Evolutionary conservation across 2,113 vertebrate genomes (phyloP), one percentile per base, ranked within the genome.

Genomic region (Mastomys natalensis): DNA sequence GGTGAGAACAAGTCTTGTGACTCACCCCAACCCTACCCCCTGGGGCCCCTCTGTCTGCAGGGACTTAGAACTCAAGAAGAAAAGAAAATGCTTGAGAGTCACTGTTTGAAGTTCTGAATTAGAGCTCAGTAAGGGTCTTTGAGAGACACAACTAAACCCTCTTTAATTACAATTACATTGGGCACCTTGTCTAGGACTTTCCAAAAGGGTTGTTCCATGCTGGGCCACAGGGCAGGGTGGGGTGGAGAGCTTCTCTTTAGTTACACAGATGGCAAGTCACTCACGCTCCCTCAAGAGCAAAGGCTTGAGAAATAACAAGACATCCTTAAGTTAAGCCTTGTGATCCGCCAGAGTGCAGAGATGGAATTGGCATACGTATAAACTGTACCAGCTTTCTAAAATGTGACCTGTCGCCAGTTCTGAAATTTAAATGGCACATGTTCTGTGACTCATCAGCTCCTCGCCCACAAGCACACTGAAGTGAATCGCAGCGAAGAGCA

Each of bases 101-200:
- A 9, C 34, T 66, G 11, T 85, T 85, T 60, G 45, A 78, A 95
- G n/a, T 78, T 70, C 48, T 45, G 43, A 85, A 60, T 72, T 88
- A 77, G 60, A 70, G n/a, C 6, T 31, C 60, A 90, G 77, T 62
- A 37, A 66, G 53, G 8, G 21, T 86, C 90, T 91, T 45, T 74
- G 68, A 84, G 72, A 95, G 82, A 91, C 12, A 16, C 51, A 43
- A 22, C 26, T 37, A 92, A 77, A 88, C 53, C 72, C 84, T 87
- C 77, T 73, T 62, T 92, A 68, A 92, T 94, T 90, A 77, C 93
- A 68, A 92, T 94, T 90, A 77, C 93, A 81, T 64, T 68, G 40
- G 85, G 80, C 60, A 34, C 34, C 90, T 73, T 31, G 31, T 53
- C 84, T 70, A 8, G 40, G 70, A 26, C 82, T 58, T 87, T 91